A percentile compares a stretch with the other conserved stretches of the same genome.
These are phyloP conservation scores for Meloidogyne exigua DNA, from an alignment of 1,140 invertebrate genomes.

Conservation along the genomic window DNA sequence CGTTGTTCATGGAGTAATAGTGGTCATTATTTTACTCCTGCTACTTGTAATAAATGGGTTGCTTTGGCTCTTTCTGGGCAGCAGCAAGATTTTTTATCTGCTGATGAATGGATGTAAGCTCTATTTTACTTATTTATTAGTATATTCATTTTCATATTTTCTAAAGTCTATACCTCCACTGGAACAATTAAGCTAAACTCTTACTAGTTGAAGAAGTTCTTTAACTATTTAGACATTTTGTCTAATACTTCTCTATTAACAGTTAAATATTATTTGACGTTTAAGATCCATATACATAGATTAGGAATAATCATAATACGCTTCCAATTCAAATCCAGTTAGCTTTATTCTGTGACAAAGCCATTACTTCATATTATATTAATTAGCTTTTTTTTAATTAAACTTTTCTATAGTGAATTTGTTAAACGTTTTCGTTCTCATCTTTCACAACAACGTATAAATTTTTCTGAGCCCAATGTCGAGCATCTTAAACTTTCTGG, in stretches of 20 bases:
- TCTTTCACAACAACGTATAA: not conserved
- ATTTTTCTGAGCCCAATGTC: not conserved
- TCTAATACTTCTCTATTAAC: too few species aligned
- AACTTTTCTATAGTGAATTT: slow-evolving; percentile 20
- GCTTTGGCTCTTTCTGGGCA: not conserved
- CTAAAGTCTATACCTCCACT: not conserved
- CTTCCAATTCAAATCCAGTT: too few species aligned
- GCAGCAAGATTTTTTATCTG: not conserved
- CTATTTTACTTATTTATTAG: not conserved
- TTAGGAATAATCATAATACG: too few species aligned
- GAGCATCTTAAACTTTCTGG: not conserved
- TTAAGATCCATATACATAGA: too few species aligned
- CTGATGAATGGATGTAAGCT: not conserved
- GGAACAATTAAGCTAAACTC: not conserved
- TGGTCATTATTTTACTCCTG: not conserved
- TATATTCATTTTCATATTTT: not conserved
- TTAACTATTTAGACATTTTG: too few species aligned
- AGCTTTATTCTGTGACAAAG: too few species aligned
- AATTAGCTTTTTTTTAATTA: too few species aligned
- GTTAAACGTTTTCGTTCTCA: not conserved
- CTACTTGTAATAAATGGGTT: not conserved
- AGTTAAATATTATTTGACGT: too few species aligned
- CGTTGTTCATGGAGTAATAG: not conserved
- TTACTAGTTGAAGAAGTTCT: too few species aligned
- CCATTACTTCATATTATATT: too few species aligned